A percentile compares a stretch with the other conserved stretches of the same genome.
These are phyloP conservation scores for Cotesia glomerata DNA, from an alignment of 1,140 invertebrate genomes.

Conservation along the genomic window DNA sequence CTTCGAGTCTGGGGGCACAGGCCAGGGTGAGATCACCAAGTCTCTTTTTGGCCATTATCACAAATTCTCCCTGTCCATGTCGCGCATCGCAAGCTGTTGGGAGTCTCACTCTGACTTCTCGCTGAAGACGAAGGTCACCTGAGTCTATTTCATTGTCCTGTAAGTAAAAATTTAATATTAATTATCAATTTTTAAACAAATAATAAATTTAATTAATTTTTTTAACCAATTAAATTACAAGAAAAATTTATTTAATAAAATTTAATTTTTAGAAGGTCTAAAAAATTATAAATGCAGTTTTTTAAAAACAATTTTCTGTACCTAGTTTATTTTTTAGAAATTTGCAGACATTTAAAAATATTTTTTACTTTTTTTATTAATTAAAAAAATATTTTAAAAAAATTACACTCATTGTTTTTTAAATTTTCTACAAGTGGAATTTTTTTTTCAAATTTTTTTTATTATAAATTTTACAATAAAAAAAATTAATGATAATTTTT, in stretches of 20 bases:
- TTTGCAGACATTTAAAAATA: not conserved
- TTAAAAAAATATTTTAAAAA: too few relatives aligned
- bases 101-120: conserved; percentile 63
- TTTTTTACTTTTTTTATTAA: too few relatives aligned
- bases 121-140: conserved; percentile 44
- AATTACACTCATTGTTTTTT: too few relatives aligned
- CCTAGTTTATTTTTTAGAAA: not conserved
- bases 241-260: too few relatives aligned
- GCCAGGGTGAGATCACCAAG: conserved; percentile 73
- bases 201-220: not conserved
- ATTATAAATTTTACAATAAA: too few relatives aligned
- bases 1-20: conserved; percentile 75
- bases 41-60: conserved; percentile 77
- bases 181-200: not conserved
- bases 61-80: conserved; percentile 76
- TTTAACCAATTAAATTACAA: not conserved
- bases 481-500: too few relatives aligned
- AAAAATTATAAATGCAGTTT: too few relatives aligned
- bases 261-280: too few relatives aligned
- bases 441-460: too few relatives aligned
- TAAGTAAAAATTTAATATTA: conserved; percentile 28
- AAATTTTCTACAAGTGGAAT: too few relatives aligned
- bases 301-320: too few relatives aligned
- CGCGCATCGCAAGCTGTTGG: conserved; percentile 72
- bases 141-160: conserved; percentile 54